A percentile compares a stretch with the other conserved stretches of the same genome.
phyloP scores from a whole-genome alignment of 2,797 vertebrate species.

The Malurus splendens region DNA sequence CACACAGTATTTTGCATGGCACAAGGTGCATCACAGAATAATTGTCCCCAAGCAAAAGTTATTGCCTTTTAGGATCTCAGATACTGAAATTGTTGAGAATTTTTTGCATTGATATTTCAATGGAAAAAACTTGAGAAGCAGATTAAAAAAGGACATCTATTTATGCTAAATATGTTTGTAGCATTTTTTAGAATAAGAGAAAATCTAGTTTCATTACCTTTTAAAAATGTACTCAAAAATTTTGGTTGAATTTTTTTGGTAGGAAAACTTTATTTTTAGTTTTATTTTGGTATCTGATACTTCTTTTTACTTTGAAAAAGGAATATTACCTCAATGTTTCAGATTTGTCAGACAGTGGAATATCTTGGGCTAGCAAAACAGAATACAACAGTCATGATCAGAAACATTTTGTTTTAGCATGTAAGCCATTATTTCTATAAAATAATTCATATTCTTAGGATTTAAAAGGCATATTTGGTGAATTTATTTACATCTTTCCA shows the following conservation, averaged over 20 bases:
- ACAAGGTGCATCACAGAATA: not conserved
- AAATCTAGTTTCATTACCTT: not conserved
- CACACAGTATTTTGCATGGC: not conserved
- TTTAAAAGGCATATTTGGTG: conserved; percentile 6
- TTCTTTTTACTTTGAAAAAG: conserved; percentile 18
- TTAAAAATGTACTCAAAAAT: not conserved
- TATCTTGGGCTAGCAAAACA: conserved; percentile 18
- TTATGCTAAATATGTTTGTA: not conserved
- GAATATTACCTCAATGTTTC: not conserved
- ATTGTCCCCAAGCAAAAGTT: not conserved
- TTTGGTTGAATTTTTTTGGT: not conserved
- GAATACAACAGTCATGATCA: not conserved
- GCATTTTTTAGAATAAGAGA: not conserved
- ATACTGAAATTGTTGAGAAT: not conserved
- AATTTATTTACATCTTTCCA: conserved; percentile 42
- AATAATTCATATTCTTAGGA: not conserved
- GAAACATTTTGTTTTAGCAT: conserved; percentile 31
- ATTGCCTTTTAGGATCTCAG: not conserved
- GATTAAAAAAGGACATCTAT: not conserved
- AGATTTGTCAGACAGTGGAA: not conserved
- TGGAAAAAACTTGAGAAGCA: not conserved
- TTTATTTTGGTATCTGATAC: not conserved
- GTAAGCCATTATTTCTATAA: conserved; percentile 38
- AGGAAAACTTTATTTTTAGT: not conserved
- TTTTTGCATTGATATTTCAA: not conserved